Evolutionary conservation across 1,140 invertebrate genomes (phyloP), one percentile per base, ranked within the genome.

Genomic region (Sinonovacula constricta): DNA sequence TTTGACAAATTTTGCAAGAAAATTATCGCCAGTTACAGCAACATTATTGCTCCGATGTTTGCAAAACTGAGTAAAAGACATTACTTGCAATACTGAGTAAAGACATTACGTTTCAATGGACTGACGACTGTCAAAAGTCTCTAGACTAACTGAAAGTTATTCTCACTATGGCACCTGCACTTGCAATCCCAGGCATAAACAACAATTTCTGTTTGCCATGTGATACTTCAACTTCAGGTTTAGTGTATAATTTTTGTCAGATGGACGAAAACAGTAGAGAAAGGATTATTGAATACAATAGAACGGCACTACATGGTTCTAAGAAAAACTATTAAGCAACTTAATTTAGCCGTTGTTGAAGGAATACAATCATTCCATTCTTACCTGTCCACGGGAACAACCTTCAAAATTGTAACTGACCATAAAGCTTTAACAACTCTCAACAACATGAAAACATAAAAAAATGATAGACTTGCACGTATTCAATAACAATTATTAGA

Each of bases 321-420:
- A 51, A 68, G 66, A 54, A 68, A 56, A 68, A 68, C 36, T 68
- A 68, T 33, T n/a, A 45, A 5, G 66, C 22, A 12, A 30, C 66
- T 1, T 45, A 68, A 24, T 56, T 68, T 68, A 2, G 66, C 66
- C 18, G 56, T 54, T 54, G 31, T 68, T 22, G 28, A 18, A 30
- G 67, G 67, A 57, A 34, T 70, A 2, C 56, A 70, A 59, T 34
- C 51, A 18, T 70, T 22, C 31, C 53, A 68, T 28, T 30, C 66
- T 33, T 68, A 68, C 36, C n/a, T 68, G 24, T 53, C 66, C 7
- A 33, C 49, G 18, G 45, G 66, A 12, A 28, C 10, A 31, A 31
- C 28, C 15, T 68, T 68, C 66, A 68, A 4, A 15, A 68, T 68
- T 54, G 28, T 54, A 2, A 68, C 66, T 14, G 66, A 68, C 26